Conservation (phyloP, 2,888 invertebrate genomes). For the Lamellibrachia satsuma region DNA sequence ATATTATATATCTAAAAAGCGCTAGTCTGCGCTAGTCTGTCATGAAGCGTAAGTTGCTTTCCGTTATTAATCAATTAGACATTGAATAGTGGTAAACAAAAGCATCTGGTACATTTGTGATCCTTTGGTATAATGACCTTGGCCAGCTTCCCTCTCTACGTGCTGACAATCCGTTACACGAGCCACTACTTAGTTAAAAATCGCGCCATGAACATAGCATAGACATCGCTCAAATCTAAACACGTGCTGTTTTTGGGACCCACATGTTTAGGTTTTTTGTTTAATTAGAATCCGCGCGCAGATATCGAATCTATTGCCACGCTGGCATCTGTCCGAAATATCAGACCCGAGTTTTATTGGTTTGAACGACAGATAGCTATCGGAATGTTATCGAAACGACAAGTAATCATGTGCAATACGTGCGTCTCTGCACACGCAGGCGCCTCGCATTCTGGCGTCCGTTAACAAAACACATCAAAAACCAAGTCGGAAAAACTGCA, state of each 20-base stretch:
- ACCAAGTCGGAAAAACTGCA: not conserved
- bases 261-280: not conserved
- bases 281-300: not conserved
- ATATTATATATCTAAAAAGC: not conserved
- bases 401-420: not conserved
- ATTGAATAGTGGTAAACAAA: too few relatives aligned
- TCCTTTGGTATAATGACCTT: not conserved
- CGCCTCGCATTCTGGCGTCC: not conserved
- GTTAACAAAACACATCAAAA: not conserved
- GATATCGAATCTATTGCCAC: not conserved
- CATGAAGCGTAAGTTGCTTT: not conserved
- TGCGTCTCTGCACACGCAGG: not conserved
- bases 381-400: not conserved
- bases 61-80: not conserved
- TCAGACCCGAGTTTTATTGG: conserved; percentile 4
- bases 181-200: not conserved
- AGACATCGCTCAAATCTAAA: not conserved
- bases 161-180: not conserved
- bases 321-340: not conserved
- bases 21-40: not conserved
- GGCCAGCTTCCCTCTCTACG: not conserved
- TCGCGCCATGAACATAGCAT: not conserved
- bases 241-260: not conserved
- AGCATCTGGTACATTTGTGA: too few relatives aligned
- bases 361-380: not conserved